Conservation (phyloP, 2,888 invertebrate species). For the Flabesymbios commensalis region DNA sequence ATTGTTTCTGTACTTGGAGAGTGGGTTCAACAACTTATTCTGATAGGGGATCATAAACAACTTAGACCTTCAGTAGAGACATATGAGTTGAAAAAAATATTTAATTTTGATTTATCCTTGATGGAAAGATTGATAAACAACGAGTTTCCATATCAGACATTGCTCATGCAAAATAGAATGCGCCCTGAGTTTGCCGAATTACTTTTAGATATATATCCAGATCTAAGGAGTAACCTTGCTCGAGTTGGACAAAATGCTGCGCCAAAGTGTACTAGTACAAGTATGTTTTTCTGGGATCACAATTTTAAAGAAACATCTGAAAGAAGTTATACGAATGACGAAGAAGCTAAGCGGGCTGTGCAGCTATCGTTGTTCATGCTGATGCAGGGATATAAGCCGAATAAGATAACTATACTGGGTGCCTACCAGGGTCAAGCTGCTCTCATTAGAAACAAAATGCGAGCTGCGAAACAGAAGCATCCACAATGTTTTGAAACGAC, state of each 20-base stretch:
- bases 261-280: constrained; percentile 10
- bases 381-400: constrained; percentile 21
- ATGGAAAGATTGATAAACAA: constrained; percentile 31
- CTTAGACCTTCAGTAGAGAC: constrained; percentile 25
- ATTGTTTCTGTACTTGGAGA: constrained; percentile 20
- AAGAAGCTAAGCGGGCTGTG: constrained; percentile 25
- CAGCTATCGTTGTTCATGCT: constrained; percentile 23
- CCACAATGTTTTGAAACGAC: too few species aligned
- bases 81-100: constrained; percentile 15
- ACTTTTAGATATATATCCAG: constrained; percentile 26
- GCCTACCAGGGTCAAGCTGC: constrained; percentile 29
- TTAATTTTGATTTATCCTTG: constrained; percentile 27
- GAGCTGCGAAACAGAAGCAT: constrained; percentile 6
- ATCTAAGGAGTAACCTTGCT: constrained; percentile 14
- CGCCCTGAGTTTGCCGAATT: constrained; percentile 25
- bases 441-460: constrained; percentile 11
- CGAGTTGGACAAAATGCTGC: constrained; percentile 12
- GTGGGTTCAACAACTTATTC: constrained; percentile 22
- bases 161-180: constrained; percentile 29
- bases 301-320: constrained; percentile 13
- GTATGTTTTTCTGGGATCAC: constrained; percentile 31
- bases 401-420: constrained; percentile 23
- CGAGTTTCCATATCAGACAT: constrained; percentile 9
- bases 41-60: constrained; percentile 33
- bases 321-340: constrained; percentile 21